These are phyloP conservation scores for Tetranychus truncatus DNA, from an alignment of 2,888 invertebrate species.

Conservation along the genomic window DNA sequence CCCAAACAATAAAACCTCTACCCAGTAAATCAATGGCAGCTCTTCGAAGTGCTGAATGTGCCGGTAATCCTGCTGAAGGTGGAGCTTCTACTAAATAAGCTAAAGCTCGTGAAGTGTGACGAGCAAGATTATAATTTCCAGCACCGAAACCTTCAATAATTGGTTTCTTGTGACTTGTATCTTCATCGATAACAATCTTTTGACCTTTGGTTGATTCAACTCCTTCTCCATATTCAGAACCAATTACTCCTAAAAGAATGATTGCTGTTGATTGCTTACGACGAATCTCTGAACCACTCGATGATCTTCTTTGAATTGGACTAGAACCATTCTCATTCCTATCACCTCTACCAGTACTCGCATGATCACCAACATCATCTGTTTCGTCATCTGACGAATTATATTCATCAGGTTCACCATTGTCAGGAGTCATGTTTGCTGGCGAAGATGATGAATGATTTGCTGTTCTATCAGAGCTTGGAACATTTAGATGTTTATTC, in stretches of 20 bases:
- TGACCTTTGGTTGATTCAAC: conserved; percentile 41
- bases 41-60: conserved; percentile 74
- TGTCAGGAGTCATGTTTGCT: background rate
- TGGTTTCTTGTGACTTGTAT: conserved; percentile 50
- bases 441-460: background rate
- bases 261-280: conserved; percentile 93
- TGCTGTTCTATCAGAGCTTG: background rate
- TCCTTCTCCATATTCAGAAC: conserved; percentile 94
- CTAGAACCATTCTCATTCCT: conserved; percentile 22
- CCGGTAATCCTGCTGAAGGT: conserved; percentile 60
- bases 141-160: conserved; percentile 72
- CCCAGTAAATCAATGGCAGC: conserved; percentile 95
- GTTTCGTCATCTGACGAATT: conserved; percentile 1
- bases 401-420: background rate
- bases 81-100: conserved; percentile 77
- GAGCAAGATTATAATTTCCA: conserved; percentile 69
- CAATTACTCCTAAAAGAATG: conserved; percentile 85
- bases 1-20: conserved; percentile 95
- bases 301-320: conserved; percentile 30
- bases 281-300: conserved; percentile 63
- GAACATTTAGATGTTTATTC: background rate
- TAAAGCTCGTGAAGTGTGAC: conserved; percentile 79
- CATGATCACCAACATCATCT: conserved; percentile 23
- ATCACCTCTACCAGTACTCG: conserved; percentile 26
- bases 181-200: conserved; percentile 25